A percentile compares a stretch with the other conserved stretches of the same genome.
These are phyloP conservation scores for Ametastegia equiseti DNA, from an alignment of 2,888 invertebrate species.

Conservation along the genomic window DNA sequence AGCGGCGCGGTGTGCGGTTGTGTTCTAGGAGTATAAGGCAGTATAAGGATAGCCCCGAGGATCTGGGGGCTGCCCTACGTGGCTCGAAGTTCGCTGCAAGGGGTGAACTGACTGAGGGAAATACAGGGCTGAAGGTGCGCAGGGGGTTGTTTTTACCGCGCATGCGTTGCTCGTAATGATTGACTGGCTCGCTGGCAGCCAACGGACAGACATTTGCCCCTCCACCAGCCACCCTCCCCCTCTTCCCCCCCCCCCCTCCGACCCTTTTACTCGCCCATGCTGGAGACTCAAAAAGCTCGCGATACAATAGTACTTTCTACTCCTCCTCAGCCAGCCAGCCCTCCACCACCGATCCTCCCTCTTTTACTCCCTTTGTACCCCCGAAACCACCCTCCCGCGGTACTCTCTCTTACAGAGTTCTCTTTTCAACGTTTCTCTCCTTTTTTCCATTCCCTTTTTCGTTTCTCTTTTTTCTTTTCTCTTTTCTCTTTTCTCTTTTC, in stretches of 20 bases:
- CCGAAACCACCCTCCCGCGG: constrained; percentile 29
- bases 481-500: constrained; percentile 17
- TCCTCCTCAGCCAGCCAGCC: constrained; percentile 51
- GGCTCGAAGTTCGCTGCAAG: constrained; percentile 70
- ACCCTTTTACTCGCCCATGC: constrained; percentile 54
- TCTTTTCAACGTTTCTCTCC: constrained; percentile 53
- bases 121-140: constrained; percentile 61
- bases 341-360: constrained; percentile 50
- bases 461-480: constrained; percentile 45
- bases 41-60: not conserved
- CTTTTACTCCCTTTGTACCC: constrained; percentile 34
- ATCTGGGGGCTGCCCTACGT: constrained; percentile 57
- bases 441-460: constrained; percentile 57
- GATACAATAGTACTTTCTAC: constrained; percentile 53
- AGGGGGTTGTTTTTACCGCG: constrained; percentile 61
- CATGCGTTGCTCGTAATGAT: constrained; percentile 75
- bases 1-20: constrained; percentile 16
- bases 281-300: constrained; percentile 46
- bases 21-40: not conserved
- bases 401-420: constrained; percentile 9
- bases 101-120: constrained; percentile 69
- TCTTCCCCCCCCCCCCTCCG: constrained; percentile 60
- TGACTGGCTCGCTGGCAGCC: constrained; percentile 76
- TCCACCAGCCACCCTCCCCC: constrained; percentile 61
- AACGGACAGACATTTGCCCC: constrained; percentile 76